Conservation (phyloP, 2,888 invertebrate genomes). For the Eupsilia transversa region DNA sequence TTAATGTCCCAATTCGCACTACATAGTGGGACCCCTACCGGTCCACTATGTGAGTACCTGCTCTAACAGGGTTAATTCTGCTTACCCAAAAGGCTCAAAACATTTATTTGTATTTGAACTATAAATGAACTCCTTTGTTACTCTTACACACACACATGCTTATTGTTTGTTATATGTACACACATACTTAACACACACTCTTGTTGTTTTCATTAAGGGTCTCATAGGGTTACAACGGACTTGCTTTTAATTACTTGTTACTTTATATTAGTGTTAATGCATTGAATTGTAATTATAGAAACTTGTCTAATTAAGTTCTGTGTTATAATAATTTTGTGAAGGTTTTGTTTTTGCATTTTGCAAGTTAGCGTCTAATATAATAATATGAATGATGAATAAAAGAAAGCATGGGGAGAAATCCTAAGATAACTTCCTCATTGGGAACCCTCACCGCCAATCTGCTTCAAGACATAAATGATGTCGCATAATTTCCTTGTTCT, state of each 20-base stretch:
- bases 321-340: constrained; percentile 8
- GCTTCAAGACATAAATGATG: constrained; percentile 7
- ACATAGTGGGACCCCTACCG: constrained; percentile 38
- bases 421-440: not conserved
- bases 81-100: constrained; percentile 54
- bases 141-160: constrained; percentile 25
- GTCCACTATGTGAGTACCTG: constrained; percentile 46
- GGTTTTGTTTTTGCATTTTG: constrained; percentile 12
- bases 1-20: constrained; percentile 16
- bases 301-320: constrained; percentile 24
- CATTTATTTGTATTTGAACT: constrained; percentile 67
- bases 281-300: constrained; percentile 50
- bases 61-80: constrained; percentile 54
- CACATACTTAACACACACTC: constrained; percentile 12
- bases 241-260: constrained; percentile 55
- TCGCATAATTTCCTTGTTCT: constrained; percentile 9
- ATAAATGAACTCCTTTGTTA: constrained; percentile 59
- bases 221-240: constrained; percentile 33
- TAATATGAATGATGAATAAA: not conserved
- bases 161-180: constrained; percentile 23
- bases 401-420: not conserved
- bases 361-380: not conserved
- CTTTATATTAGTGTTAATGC: constrained; percentile 53
- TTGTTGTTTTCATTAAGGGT: constrained; percentile 40
- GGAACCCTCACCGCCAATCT: constrained; percentile 1